Evolutionary conservation across 2,113 vertebrate species (phyloP).

Genomic region (Pristiophorus japonicus): DNA sequence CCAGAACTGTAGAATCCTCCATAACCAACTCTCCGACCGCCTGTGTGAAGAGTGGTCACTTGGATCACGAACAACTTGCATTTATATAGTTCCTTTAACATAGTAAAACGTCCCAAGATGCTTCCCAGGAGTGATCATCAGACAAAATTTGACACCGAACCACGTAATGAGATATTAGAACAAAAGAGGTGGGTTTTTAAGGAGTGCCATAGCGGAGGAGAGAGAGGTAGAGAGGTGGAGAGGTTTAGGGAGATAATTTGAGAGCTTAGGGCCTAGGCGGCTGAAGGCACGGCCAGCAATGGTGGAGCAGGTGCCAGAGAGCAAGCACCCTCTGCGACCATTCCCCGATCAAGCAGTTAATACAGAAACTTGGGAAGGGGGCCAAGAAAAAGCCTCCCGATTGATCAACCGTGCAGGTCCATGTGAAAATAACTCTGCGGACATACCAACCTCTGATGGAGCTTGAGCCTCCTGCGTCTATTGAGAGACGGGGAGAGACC

Average conservation of each 20-base stretch:
- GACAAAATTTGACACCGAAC: background rate
- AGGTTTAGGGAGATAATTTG: background rate
- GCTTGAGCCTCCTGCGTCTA: background rate
- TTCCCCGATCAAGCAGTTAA: background rate
- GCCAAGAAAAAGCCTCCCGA: background rate
- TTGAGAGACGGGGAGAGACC: slow-evolving; percentile 14
- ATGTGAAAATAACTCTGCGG: background rate
- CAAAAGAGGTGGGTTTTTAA: background rate
- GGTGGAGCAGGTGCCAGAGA: background rate
- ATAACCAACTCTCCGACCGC: background rate
- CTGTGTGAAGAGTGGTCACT: background rate
- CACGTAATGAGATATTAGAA: background rate
- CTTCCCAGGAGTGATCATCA: background rate
- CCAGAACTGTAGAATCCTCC: background rate
- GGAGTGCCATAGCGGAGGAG: background rate
- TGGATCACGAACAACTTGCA: background rate
- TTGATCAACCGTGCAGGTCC: background rate
- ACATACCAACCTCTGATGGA: background rate
- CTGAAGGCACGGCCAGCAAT: background rate
- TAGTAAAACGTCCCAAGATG: background rate
- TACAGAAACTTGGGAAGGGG: background rate
- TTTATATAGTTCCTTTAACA: background rate
- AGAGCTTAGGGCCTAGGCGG: too few relatives aligned
- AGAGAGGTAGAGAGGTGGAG: background rate
- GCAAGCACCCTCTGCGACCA: background rate